Conservation (phyloP, 1,140 invertebrate species). For the Drosophila oshimai region DNA sequence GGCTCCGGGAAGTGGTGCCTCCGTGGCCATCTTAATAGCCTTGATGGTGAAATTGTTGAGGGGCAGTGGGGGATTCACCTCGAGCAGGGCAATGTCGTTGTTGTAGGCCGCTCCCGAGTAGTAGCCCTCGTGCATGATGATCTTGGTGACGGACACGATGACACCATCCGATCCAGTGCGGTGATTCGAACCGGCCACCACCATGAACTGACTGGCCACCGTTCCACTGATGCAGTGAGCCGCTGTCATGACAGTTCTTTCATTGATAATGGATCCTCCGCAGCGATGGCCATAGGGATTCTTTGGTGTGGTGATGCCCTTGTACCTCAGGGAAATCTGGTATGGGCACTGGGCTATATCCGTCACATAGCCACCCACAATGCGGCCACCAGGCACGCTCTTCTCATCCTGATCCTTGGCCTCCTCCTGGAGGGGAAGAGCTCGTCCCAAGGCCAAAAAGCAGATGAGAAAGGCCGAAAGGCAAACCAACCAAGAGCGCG, state of each 20-base stretch:
- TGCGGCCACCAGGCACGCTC: conserved; percentile 32
- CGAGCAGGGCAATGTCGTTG: conserved; percentile 76
- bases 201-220: conserved; percentile 59
- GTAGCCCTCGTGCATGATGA: conserved; percentile 79
- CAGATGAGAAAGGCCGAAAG: background rate
- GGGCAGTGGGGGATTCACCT: conserved; percentile 50
- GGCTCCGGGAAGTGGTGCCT: conserved; percentile 48
- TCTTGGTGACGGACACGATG: conserved; percentile 59
- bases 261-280: conserved; percentile 84
- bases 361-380: conserved; percentile 61
- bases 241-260: conserved; percentile 48
- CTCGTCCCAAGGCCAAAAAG: conserved; percentile 1
- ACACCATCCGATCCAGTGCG: conserved; percentile 58
- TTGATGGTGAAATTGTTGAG: conserved; percentile 73
- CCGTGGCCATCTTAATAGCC: conserved; percentile 43
- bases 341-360: conserved; percentile 55
- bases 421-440: conserved; percentile 32
- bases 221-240: conserved; percentile 74
- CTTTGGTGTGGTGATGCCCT: conserved; percentile 36
- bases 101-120: conserved; percentile 21
- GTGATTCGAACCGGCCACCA: conserved; percentile 59
- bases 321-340: conserved; percentile 67
- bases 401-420: background rate
- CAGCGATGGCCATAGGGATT: conserved; percentile 81
- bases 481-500: conserved; percentile 15